Conservation (phyloP, 2,888 invertebrate genomes). For the Drosophila hamatofila region DNA sequence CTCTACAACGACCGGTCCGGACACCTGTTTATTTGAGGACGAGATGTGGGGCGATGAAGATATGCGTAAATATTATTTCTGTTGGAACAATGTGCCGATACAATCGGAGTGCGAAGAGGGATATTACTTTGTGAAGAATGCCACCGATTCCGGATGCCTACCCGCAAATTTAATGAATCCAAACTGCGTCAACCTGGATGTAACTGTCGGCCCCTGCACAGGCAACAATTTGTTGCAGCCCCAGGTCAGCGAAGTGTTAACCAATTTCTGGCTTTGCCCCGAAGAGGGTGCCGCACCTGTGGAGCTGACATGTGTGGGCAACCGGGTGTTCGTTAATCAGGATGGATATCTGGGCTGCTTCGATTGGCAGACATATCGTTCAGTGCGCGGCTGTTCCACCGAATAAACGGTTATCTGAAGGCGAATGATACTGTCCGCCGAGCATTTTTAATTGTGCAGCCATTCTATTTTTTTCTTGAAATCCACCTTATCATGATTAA, state of each 20-base stretch:
- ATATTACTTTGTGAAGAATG: conserved; percentile 54
- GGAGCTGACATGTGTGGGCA: conserved; percentile 21
- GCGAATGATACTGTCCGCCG: conserved; percentile 12
- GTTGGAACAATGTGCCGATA: conserved; percentile 15
- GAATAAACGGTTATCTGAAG: conserved; percentile 7
- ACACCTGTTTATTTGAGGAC: conserved; percentile 25
- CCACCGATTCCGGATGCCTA: conserved; percentile 52
- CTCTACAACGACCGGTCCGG: not conserved
- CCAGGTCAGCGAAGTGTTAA: conserved; percentile 28
- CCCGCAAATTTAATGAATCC: conserved; percentile 31
- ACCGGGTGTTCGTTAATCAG: conserved; percentile 44
- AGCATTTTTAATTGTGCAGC: conserved; percentile 48
- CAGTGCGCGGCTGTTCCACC: conserved; percentile 52
- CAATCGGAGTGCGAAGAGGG: conserved; percentile 18
- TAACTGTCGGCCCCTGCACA: conserved; percentile 27
- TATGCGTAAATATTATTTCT: conserved; percentile 36
- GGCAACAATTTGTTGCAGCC: conserved; percentile 51
- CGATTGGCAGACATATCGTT: conserved; percentile 47
- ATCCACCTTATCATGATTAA: conserved; percentile 59
- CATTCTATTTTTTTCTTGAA: conserved; percentile 19
- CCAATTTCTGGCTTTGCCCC: conserved; percentile 51
- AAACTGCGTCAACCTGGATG: conserved; percentile 48
- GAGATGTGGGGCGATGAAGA: conserved; percentile 46
- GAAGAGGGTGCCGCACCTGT: conserved; percentile 10
- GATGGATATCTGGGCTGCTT: conserved; percentile 64